Evolutionary conservation across 2,888 invertebrate species (phyloP), one percentile per base, ranked within the genome.

Genomic region (Biston stratarius): DNA sequence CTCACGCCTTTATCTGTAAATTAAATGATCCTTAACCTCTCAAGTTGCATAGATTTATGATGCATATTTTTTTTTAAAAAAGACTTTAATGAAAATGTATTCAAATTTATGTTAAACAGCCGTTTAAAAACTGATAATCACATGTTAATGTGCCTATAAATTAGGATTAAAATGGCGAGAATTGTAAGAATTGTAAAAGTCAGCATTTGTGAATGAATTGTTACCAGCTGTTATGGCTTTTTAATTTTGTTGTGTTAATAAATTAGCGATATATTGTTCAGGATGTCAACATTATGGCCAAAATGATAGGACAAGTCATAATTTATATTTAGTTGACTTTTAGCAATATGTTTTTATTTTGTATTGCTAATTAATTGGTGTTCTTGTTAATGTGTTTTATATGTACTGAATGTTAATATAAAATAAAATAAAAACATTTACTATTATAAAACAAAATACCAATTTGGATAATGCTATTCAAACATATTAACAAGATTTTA

Each of bases 51-150:
- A 11, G 42, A 69, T 64, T 66, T 56, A 33, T 14, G 69, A 73
- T 75, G 69, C 66, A 44, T 42, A 69, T 74, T 42, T 33, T 5
- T 40, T 44, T 73, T 58, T 67, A 69, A 61, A 61, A 68, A 66
- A 56, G 42, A 56, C 61, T 70, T 61, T 52, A 36, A 70, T 71
- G 62, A 70, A 73, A 71, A 74, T 71, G 51, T 76, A 81, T 83
- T 84, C 58, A 80, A 82, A 82, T 81, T 77, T 81, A 84, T 83
- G 81, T 74, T 70, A 78, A 82, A 73, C 72, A 70, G 69, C 76
- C 64, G 72, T 67, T 76, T 72, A 72, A 72, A 70, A 74, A 72
- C 71, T 73, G 71, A 75, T 74, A 71, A 78, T 75, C 71, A 74
- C 69, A 75, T 75, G 76, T 74, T 73, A 69, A 72, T 74, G 70